Percentiles rank a stretch among this genome's conserved stretches.
Conservation (phyloP, 2,888 invertebrate genomes). For the Polydrusus pterygomalis region DNA sequence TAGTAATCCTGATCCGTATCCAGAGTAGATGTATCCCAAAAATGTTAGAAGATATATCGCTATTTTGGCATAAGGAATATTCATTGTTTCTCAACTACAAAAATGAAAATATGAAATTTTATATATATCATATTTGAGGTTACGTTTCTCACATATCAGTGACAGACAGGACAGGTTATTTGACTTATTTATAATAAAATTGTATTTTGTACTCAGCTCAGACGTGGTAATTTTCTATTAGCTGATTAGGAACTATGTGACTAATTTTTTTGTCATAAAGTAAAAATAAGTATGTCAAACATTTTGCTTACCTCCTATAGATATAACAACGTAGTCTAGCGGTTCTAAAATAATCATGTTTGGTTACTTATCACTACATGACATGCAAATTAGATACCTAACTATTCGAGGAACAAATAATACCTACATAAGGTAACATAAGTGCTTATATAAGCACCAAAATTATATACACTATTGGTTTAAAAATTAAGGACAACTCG, state of each 20-base stretch:
- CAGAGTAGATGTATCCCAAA: constrained; percentile 86
- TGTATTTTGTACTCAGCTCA: background rate
- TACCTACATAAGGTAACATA: no score
- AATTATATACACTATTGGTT: no score
- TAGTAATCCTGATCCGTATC: constrained; percentile 85
- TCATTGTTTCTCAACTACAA: constrained; percentile 74
- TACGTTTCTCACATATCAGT: background rate
- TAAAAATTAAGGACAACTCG: no score
- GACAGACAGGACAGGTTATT: no score
- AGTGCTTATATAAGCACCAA: no score
- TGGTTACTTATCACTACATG: no score
- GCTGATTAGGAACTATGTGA: background rate
- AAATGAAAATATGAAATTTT: background rate
- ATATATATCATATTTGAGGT: constrained; percentile 11
- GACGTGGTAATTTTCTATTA: constrained; percentile 9
- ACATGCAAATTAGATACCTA: no score
- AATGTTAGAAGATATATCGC: constrained; percentile 85
- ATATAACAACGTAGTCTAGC: no score
- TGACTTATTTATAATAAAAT: no score
- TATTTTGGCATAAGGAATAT: constrained; percentile 84
- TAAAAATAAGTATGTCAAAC: constrained; percentile 1
- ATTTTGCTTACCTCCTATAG: no score
- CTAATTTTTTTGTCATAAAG: background rate
- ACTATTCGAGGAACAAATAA: no score
- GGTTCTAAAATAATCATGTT: no score